Percentiles rank a stretch among this genome's conserved stretches.
phyloP scores from a whole-genome alignment of 2,888 invertebrate species.

The Nephrotoma flavescens region DNA sequence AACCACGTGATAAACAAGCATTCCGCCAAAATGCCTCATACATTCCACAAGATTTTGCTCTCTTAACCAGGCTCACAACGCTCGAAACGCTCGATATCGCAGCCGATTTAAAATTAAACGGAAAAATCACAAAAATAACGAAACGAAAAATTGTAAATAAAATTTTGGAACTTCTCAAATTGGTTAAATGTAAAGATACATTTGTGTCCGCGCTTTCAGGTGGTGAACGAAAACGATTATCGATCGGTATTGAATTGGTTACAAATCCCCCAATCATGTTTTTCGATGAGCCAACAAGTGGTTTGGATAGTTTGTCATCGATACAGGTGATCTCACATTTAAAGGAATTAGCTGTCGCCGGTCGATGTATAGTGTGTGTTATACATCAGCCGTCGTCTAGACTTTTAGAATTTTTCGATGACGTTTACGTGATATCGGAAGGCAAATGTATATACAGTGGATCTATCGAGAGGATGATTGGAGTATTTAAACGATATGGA shows the following conservation, averaged over 20 bases:
- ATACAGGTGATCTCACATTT: slow-evolving; percentile 66
- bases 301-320: slow-evolving; percentile 64
- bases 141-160: slow-evolving; percentile 60
- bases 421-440: slow-evolving; percentile 62
- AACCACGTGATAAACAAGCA: slow-evolving; percentile 41
- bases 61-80: slow-evolving; percentile 69
- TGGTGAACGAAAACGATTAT: slow-evolving; percentile 76
- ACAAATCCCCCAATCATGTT: slow-evolving; percentile 89
- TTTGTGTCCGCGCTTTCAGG: slow-evolving; percentile 62
- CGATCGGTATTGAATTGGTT: slow-evolving; percentile 78
- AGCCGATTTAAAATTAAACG: slow-evolving; percentile 66
- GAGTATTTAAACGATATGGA: slow-evolving; percentile 50
- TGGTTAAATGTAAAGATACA: slow-evolving; percentile 48
- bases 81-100: slow-evolving; percentile 70
- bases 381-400: slow-evolving; percentile 85
- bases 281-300: slow-evolving; percentile 86
- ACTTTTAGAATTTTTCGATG: slow-evolving; percentile 73
- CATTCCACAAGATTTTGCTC: slow-evolving; percentile 74
- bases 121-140: slow-evolving; percentile 39
- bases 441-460: slow-evolving; percentile 71
- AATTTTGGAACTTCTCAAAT: slow-evolving; percentile 58
- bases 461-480: slow-evolving; percentile 52
- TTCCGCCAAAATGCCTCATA: slow-evolving; percentile 50
- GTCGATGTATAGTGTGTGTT: slow-evolving; percentile 71
- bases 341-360: slow-evolving; percentile 61